Percentiles rank a stretch among this genome's conserved stretches.
Conservation (phyloP, 2,113 vertebrate genomes). For the Oenanthe melanoleuca region DNA sequence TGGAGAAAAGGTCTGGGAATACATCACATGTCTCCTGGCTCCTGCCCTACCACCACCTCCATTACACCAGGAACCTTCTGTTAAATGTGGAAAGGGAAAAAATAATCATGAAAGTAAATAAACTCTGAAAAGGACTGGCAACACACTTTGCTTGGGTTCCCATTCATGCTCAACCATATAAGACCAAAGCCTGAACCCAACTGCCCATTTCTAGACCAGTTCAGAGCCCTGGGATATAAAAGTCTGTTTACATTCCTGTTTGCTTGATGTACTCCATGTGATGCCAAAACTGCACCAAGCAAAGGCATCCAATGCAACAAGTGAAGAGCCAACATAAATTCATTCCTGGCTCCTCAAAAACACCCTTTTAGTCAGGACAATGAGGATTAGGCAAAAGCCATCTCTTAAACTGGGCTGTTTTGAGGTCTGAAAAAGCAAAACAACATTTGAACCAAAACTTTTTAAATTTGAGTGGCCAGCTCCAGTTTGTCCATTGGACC, state of each 20-base stretch:
- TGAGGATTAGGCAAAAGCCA: background rate
- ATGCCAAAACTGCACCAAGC: constrained; percentile 12
- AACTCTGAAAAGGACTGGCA: background rate
- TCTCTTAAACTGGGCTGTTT: background rate
- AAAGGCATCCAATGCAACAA: constrained; percentile 1
- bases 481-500: accelerated
- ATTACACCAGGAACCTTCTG: background rate
- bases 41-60: accelerated
- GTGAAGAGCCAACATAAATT: constrained; percentile 16
- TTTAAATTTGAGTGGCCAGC: accelerated
- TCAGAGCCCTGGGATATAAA: background rate
- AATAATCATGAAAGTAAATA: background rate
- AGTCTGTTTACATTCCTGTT: constrained; percentile 7
- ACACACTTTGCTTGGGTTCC: background rate
- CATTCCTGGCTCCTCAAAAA: constrained; percentile 21
- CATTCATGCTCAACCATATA: background rate
- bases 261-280: background rate
- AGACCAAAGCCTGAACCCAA: constrained; percentile 28
- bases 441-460: background rate
- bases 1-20: background rate
- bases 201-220: background rate
- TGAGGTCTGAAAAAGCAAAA: background rate
- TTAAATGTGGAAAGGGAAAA: background rate
- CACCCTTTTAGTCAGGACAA: background rate
- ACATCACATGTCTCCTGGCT: background rate